Percentiles rank a stretch among this genome's conserved stretches.
Conservation (phyloP, 2,797 vertebrate species). For the Picus viridis region DNA sequence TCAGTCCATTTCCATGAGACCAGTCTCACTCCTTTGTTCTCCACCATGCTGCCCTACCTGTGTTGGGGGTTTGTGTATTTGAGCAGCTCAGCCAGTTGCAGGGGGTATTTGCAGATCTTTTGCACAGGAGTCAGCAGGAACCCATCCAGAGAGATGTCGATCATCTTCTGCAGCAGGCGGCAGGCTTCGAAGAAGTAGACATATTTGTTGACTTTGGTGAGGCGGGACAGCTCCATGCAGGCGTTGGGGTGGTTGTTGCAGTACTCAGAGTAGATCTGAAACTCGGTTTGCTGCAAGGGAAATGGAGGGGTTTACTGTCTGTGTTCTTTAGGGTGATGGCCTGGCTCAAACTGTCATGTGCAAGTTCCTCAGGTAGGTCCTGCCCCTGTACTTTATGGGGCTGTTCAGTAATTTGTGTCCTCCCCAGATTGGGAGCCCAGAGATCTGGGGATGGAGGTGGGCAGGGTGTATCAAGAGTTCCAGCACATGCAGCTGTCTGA, state of each 20-base stretch:
- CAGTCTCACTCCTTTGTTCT: too few species aligned
- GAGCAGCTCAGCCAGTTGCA: slow-evolving; percentile 93
- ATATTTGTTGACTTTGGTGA: slow-evolving; percentile 94
- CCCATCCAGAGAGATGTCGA: slow-evolving; percentile 93
- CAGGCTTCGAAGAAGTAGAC: slow-evolving; percentile 97
- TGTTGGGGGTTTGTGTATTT: slow-evolving; percentile 97
- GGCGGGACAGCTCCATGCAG: slow-evolving; percentile 90
- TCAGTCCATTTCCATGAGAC: fast-evolving
- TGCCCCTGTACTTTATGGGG: not conserved
- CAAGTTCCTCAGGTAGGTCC: not conserved
- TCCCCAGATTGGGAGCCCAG: not conserved
- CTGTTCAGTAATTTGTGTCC: not conserved
- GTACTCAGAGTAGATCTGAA: slow-evolving; percentile 98
- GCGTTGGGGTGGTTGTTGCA: slow-evolving; percentile 98
- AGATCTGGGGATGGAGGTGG: not conserved
- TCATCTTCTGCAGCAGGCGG: slow-evolving; percentile 95
- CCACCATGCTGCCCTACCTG: slow-evolving; percentile 73
- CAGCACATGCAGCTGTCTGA: not conserved
- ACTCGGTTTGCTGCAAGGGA: slow-evolving; percentile 89
- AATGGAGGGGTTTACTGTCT: not conserved
- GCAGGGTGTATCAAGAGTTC: not conserved
- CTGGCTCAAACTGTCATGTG: fast-evolving
- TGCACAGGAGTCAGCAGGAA: slow-evolving; percentile 96
- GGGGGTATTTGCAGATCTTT: slow-evolving; percentile 98
- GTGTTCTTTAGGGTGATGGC: fast-evolving